Evolutionary conservation across 2,888 invertebrate species (phyloP), one percentile per base, ranked within the genome.

Genomic region (Xestia c-nigrum): DNA sequence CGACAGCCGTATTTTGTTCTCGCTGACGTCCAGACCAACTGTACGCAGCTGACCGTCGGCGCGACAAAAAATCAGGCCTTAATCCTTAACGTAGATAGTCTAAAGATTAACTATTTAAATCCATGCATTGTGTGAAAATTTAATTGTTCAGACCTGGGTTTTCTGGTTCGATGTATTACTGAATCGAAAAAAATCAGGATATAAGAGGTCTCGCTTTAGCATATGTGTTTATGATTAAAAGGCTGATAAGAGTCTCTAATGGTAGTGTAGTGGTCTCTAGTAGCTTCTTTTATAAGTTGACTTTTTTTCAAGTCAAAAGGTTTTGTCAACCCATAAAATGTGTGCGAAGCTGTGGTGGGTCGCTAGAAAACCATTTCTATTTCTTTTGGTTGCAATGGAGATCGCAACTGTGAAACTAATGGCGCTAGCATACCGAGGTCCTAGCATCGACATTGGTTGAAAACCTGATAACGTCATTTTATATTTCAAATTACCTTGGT

Each of bases 61-160:
- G 31, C 31, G 31, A 31, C 31, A 31, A 31, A 3, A 31, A 31
- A 2, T 31, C 31, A 31, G 31, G 31, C 31, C 67, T 16, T 3
- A 43, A 38, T 6, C 9, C 16, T 7, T 61, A 9, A 19, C 16
- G 2, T 38, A 52, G 6, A 50, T 7, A 21, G 46, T 24, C 21
- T 46, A 24, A 57, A 74, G 50, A 63, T 50, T n/a, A 50, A 40
- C 31, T 14, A 16, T 47, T 31, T 55, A n/a, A 52, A 77, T 77
- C 38, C 4, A 3, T n/a, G 40, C 16, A 46, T 47, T 24, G 24
- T 24, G 10, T 57, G 6, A 6, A 14, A 6, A 12, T 72, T 24
- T 52, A 5, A 31, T 21, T 21, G 52, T 47, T 24, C 6, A 4
- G 0, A 63, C 4, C 63, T 57, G 21, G 10, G 71, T 55, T 52